Evolutionary conservation across 2,113 vertebrate genomes (phyloP), one percentile per base, ranked within the genome.

Genomic region (Eurypyga helias): DNA sequence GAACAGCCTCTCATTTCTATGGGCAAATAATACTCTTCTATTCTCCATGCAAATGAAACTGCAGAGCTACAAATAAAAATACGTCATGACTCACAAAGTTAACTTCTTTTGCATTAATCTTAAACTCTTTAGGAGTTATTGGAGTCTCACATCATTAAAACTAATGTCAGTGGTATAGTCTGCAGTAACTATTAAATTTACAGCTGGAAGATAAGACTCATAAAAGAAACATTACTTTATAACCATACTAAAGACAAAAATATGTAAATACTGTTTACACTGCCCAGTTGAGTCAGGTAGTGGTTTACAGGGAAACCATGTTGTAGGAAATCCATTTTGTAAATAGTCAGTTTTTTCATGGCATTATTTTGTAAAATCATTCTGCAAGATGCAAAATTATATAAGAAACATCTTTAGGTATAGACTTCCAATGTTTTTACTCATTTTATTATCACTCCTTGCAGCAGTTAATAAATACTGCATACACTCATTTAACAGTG

Each of bases 41-140:
- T 75, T 69, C 86, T 86, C 55, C 76, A 36, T 55, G 77, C 93
- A 93, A 96, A 96, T 93, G 77, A 89, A 89, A 72, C 72, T 79
- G 21, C 69, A 71, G 54, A 94, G 65, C 55, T 92, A 70, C 92
- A 89, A 87, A 93, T 94, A 97, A 96, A 96, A 97, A 60, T 89
- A 94, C 83, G 92, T 89, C 86, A 93, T 92, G 95, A 96, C 86
- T 97, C 93, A 92, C 86, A 93, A 96, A 96, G 80, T 92, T 89
- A 95, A 94, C 83, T 93, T 94, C 61, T 93, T 93, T 94, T 89
- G 86, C 88, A 94, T 96, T 92, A 96, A 96, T 96, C 90, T 96
- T 94, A 92, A 94, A 92, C 85, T 89, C 87, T 86, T 95, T 69
- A 96, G 49, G 83, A 96, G 34, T 89, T 96, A 95, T 90, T 91